Evolutionary conservation across 23 tunicate genomes (phyloP), one percentile per base, ranked within the genome.

Genomic region (Styela clava): DNA sequence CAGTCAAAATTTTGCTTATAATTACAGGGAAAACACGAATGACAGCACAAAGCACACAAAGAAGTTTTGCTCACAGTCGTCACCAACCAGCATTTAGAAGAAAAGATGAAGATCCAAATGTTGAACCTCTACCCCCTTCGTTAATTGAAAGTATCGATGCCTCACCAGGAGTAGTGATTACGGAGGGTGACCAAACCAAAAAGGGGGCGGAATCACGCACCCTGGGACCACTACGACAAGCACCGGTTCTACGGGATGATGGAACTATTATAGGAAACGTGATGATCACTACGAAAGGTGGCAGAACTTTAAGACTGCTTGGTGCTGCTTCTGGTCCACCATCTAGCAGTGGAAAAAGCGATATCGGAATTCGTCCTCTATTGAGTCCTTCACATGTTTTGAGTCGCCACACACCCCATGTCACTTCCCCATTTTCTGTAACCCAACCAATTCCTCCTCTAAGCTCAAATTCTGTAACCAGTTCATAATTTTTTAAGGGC

Each of bases 121-220:
- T 34, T 21, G 77, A 71, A 65, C 98, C 98, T 16, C 82, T 85
- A n/a, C 89, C 94, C 1, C 98, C 98, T 16, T 79, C 92, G 21
- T 78, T 93, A 16, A 93, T 93, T 33, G 98, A 93, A 29, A 83
- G 94, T 35, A 93, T 93, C 25, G 98, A 93, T 71, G 98, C 89
- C 1, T 84, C 92, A 2, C 98, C 98, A 31, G 98, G 98, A 16
- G 98, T 93, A 12, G 85, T 91, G 73, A 86, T 91, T 22, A 74
- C 81, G 31, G 97, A 91, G 71, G 87, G 90, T 73, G 97, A 83
- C 9, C 90, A 85, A 69, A 62, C 82, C 2, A 91, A 91, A 78
- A 72, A 63, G 34, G 97, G 97, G 21, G 84, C 97, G 22, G 73
- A 70, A n/a, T 84, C 83, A 35, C 62, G 70, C 21, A 77, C 62